phyloP scores from a whole-genome alignment of 2,888 invertebrate species.

The Ptilodon capucinus region DNA sequence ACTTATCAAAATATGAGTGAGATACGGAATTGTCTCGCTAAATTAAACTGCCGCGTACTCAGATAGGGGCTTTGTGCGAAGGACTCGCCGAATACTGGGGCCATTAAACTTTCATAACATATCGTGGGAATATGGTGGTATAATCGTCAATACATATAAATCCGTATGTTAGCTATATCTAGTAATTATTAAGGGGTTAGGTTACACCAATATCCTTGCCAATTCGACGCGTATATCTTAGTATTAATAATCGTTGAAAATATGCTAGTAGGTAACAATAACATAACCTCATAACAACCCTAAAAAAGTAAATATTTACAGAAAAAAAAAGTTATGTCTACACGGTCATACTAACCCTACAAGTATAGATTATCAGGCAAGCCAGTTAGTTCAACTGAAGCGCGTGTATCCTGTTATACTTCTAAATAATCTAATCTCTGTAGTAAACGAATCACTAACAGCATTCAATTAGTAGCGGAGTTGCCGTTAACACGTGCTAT shows the following conservation, averaged over 20 bases:
- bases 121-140: constrained; percentile 25
- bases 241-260: no score
- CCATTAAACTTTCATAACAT: constrained; percentile 32
- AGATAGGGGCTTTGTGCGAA: constrained; percentile 14
- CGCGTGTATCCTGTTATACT: no score
- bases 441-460: constrained; percentile 2
- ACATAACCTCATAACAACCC: no score
- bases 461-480: constrained; percentile 21
- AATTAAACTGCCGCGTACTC: not conserved
- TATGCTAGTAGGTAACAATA: no score
- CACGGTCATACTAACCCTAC: no score
- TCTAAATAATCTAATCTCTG: not conserved
- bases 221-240: no score
- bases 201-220: not conserved
- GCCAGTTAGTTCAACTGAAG: no score
- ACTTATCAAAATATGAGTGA: constrained; percentile 7
- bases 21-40: constrained; percentile 5
- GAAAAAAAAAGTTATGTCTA: no score
- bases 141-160: constrained; percentile 19
- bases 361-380: no score
- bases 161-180: constrained; percentile 9
- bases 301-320: no score
- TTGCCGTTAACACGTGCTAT: constrained; percentile 18
- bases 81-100: constrained; percentile 26
- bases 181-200: not conserved